phyloP scores from a whole-genome alignment of 2,797 vertebrate genomes.

The Malurus leucopterus region DNA sequence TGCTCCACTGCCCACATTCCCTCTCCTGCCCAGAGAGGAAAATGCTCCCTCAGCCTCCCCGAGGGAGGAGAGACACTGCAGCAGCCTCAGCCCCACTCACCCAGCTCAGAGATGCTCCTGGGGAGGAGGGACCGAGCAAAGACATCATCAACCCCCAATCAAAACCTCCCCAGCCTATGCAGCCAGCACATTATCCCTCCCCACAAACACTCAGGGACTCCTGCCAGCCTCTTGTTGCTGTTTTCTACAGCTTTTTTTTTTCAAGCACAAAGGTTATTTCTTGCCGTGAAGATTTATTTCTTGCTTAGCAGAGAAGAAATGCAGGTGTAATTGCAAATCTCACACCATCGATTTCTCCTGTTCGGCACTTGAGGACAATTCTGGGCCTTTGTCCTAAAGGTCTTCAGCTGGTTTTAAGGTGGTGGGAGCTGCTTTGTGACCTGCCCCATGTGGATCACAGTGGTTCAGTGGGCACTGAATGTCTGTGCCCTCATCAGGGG shows the following conservation, averaged over 20 bases:
- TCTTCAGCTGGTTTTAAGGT: background rate
- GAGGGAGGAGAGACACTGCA: background rate
- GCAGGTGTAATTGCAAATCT: background rate
- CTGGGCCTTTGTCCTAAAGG: background rate
- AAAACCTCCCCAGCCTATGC: background rate
- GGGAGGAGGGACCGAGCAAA: background rate
- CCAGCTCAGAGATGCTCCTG: background rate
- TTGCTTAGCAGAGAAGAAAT: background rate
- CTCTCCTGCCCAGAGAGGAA: background rate
- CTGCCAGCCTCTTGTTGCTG: background rate
- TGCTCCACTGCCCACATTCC: background rate
- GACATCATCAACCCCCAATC: background rate
- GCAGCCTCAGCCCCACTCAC: background rate
- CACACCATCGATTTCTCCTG: background rate
- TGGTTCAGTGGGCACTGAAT: background rate
- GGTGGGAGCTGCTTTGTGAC: background rate
- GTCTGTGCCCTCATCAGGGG: background rate
- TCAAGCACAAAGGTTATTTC: background rate
- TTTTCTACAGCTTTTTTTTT: background rate
- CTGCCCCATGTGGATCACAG: accelerated
- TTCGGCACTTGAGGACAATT: background rate
- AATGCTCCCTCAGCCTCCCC: background rate
- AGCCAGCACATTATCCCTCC: background rate
- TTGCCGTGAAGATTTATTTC: background rate
- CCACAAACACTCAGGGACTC: background rate